These are phyloP conservation scores for Heterotilapia buettikoferi DNA, from an alignment of 2,113 vertebrate species.

Conservation along the genomic window DNA sequence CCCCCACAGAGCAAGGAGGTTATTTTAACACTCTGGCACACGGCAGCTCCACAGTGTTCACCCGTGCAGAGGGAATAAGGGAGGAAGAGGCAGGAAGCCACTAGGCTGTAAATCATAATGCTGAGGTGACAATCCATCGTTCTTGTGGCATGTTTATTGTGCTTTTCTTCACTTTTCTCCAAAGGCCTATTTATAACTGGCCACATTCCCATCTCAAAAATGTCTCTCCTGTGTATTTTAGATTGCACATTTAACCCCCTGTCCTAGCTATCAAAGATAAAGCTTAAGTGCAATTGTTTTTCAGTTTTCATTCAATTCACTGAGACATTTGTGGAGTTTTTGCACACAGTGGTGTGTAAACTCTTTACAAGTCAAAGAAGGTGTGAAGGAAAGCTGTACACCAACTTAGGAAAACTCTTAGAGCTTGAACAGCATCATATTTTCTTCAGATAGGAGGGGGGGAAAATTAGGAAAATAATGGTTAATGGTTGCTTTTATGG, in stretches of 20 bases:
- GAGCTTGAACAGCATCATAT: background rate
- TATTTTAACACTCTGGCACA: constrained; percentile 56
- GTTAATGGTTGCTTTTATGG: constrained; percentile 25
- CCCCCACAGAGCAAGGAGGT: constrained; percentile 41
- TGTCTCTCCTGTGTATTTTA: constrained; percentile 1
- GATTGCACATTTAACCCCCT: constrained; percentile 5
- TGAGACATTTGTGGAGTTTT: background rate
- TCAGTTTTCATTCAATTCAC: background rate
- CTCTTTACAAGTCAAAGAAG: background rate
- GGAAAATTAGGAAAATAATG: background rate
- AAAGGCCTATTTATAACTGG: constrained; percentile 47
- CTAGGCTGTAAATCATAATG: constrained; percentile 62
- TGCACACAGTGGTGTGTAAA: background rate
- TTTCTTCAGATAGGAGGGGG: background rate
- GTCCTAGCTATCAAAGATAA: background rate
- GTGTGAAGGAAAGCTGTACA: background rate
- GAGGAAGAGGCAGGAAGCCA: constrained; percentile 54
- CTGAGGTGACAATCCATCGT: constrained; percentile 58
- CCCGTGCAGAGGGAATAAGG: constrained; percentile 7
- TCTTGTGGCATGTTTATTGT: constrained; percentile 64
- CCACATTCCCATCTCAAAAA: constrained; percentile 39
- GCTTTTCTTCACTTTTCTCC: constrained; percentile 49
- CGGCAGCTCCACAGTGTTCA: constrained; percentile 30
- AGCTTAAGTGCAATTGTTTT: background rate
- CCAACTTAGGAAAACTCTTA: background rate